These are phyloP conservation scores for Pseudococcus viburni DNA, from an alignment of 2,888 invertebrate species.

Conservation along the genomic window DNA sequence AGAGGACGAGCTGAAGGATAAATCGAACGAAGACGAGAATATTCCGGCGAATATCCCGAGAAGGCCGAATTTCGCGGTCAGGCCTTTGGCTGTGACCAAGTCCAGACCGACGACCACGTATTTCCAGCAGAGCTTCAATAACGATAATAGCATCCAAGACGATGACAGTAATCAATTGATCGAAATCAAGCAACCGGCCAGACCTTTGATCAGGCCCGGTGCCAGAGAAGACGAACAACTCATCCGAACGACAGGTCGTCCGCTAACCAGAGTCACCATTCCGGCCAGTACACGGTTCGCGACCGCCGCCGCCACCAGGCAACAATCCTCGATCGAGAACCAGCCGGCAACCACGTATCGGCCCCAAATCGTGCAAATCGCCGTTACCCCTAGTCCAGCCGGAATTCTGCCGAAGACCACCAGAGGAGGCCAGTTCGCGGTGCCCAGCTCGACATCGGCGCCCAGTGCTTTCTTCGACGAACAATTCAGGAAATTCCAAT, in stretches of 20 bases:
- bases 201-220: conserved; percentile 70
- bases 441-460: conserved; percentile 67
- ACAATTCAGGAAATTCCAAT: conserved; percentile 82
- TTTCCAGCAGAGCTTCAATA: conserved; percentile 80
- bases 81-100: conserved; percentile 66
- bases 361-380: conserved; percentile 75
- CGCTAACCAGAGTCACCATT: conserved; percentile 69
- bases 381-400: conserved; percentile 68
- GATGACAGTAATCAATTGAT: conserved; percentile 58
- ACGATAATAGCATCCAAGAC: conserved; percentile 70
- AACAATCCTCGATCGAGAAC: conserved; percentile 71
- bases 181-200: conserved; percentile 72
- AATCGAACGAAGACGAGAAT: conserved; percentile 73
- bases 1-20: conserved; percentile 72
- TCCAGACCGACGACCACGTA: conserved; percentile 77
- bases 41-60: conserved; percentile 78
- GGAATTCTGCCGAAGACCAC: conserved; percentile 68
- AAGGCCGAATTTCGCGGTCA: conserved; percentile 69
- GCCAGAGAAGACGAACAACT: conserved; percentile 69
- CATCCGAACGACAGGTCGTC: conserved; percentile 72
- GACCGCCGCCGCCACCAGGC: conserved; percentile 71
- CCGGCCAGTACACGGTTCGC: conserved; percentile 59
- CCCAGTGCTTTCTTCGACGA: conserved; percentile 77
- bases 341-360: conserved; percentile 80
- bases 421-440: conserved; percentile 50